Base-by-base conservation (phyloP, 30 jellyfish, hydroid and myxozoan genomes). In the Aurelia sp. region DNA sequence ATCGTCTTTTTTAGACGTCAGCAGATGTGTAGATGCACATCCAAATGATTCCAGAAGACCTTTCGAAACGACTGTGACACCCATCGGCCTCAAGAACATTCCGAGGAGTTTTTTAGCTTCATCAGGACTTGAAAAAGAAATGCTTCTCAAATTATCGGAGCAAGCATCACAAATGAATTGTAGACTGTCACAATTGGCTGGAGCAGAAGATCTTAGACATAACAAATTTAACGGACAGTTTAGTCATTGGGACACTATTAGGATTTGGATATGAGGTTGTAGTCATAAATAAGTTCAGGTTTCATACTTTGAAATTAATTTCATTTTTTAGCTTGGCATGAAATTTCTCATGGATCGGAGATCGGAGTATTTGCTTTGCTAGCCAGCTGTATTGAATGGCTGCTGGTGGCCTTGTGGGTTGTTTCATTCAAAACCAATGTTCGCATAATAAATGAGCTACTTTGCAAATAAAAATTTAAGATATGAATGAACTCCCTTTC, bases 211-310 rank as follows among this genome's bases (percentile, higher is more conserved):
- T 48, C 41, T 72, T 50, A 60, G 67, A 50, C n/a, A 76, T 15
- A 80, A 68, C 53, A 83, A 83, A 66, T 47, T 83, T 73, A 76
- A 62, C 35, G 74, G 93, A 53, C 74, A 73, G 59, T 84, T 84
- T 50, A 76, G 59, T 59, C 93, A 84, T 69, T 84, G 93, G 93
- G 93, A 84, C 86, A 68, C 93, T 10, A 73, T 84, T 62, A 73
- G 93, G 27, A 84, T 84, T 31, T 84, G 93, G 93, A 84, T 84
- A 23, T 84, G 72, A 10, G 55, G 80, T 7, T 21, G 69, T 18
- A 18, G 16, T 59, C 69, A 15, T 4, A 21, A 59, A 11, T 13
- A 12, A 18, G 69, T 59, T 59, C 23, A 59, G 23, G 16, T 37
- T 59, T n/a, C 69, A 59, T 44, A 3, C 15, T 44, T 44, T 44